Base-by-base conservation (phyloP, 1,140 invertebrate genomes). In the Cydia amplana region DNA sequence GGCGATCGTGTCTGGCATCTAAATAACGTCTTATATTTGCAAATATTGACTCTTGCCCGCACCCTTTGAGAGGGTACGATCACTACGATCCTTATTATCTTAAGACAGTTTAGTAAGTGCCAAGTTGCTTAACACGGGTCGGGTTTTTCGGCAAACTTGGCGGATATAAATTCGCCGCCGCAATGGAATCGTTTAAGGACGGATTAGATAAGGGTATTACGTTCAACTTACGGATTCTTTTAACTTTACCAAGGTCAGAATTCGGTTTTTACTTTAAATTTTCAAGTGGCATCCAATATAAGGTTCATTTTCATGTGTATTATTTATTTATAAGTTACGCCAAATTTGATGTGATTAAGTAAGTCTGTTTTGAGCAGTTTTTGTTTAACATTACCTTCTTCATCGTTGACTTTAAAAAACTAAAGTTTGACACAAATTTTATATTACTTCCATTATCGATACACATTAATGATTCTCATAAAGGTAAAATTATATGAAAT, bases 1-100 rank as follows among this genome's bases (percentile, higher is more conserved):
- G 82, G 83, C 82, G 83, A 86, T 86, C 89, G 89, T 91, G 88
- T 89, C 87, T 85, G 82, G 91, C 90, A 91, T 92, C 86, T 91
- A 88, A 92, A 92, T 91, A 88, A 86, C 88, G 85, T 90, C 87
- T 92, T 92, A 91, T 90, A 87, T 89, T 88, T 88, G 85, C 88
- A 89, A 92, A 92, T 90, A 92, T 92, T 92, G 86, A 90, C 90
- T 86, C 84, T 83, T 83, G 82, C 82, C 83, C 87, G 82, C 85
- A 90, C 86, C 89, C 90, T 91, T 88, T 85, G 74, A 82, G 81
- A 85, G 83, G 85, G 84, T 80, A 79, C 77, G 80, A 86, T 85
- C 82, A 84, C 83, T 80, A 79, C 77, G 80, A 86, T 85, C 82
- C 83, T 82, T 87, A 86, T 86, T 89, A 86, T 87, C 84, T 84